A percentile compares a stretch with the other conserved stretches of the same genome.
Conservation (phyloP, 2,797 vertebrate species). For the Platyrinchus mystaceus region DNA sequence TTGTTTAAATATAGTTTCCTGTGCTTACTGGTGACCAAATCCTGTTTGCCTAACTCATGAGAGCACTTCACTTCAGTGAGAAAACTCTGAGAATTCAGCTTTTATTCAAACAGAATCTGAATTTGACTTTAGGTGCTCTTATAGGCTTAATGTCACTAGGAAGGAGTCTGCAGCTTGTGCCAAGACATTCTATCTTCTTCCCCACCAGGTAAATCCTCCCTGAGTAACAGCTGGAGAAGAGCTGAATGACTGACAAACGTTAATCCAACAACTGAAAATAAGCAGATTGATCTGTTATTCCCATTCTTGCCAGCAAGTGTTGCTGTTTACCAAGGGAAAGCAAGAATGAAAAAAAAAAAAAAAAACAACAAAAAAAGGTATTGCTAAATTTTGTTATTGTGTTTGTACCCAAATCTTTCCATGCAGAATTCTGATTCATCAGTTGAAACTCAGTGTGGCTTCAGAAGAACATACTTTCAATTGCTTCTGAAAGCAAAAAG, state of each 20-base stretch:
- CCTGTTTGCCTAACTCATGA: not conserved
- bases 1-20: not conserved
- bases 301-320: constrained; percentile 74
- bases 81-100: not conserved
- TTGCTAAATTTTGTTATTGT: not conserved
- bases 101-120: not conserved
- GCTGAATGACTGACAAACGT: not conserved
- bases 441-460: not conserved
- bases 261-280: not conserved
- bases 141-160: not conserved
- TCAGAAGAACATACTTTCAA: not conserved
- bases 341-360: not conserved
- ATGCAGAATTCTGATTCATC: constrained; percentile 9
- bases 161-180: not conserved
- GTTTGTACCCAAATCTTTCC: constrained; percentile 20
- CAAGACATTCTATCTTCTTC: not conserved
- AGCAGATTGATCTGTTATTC: constrained; percentile 65
- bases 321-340: constrained; percentile 73
- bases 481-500: constrained; percentile 14
- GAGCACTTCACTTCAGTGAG: not conserved
- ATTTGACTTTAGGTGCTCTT: not conserved
- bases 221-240: not conserved
- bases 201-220: not conserved
- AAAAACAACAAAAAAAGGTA: not conserved
- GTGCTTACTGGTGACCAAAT: not conserved